Evolutionary conservation across 2,797 vertebrate genomes (phyloP).

Genomic region (Onychomys arenicola): DNA sequence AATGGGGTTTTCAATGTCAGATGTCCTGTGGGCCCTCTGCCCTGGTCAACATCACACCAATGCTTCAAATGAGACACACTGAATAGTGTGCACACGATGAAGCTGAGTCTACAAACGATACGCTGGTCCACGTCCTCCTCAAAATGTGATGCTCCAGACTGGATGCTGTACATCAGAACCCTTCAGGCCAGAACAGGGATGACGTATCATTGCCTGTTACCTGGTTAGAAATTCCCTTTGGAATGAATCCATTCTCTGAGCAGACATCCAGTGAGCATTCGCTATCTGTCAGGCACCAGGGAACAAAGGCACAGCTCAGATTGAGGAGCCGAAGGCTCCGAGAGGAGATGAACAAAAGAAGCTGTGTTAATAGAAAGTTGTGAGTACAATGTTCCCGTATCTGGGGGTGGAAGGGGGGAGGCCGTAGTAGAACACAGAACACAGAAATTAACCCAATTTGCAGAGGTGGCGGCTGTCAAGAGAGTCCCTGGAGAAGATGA

Average conservation of each 20-base stretch:
- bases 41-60: not conserved
- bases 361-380: not conserved
- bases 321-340: not conserved
- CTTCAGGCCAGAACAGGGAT: not conserved
- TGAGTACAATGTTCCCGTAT: not conserved
- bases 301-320: slow-evolving; percentile 34
- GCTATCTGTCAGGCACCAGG: not conserved
- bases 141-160: not conserved
- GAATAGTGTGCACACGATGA: not conserved
- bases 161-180: not conserved
- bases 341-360: slow-evolving; percentile 37
- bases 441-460: slow-evolving; percentile 14
- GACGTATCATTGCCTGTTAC: not conserved
- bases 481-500: slow-evolving; percentile 22
- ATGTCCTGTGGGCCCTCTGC: not conserved
- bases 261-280: slow-evolving; percentile 46
- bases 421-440: not conserved
- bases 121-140: not conserved
- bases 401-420: not conserved
- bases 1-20: not conserved
- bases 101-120: not conserved
- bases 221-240: not conserved
- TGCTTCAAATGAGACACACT: not conserved
- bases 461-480: slow-evolving; percentile 9
- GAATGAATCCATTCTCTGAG: slow-evolving; percentile 21